These are phyloP conservation scores for Drosophila repletoides DNA, from an alignment of 1,140 invertebrate species.

Conservation along the genomic window DNA sequence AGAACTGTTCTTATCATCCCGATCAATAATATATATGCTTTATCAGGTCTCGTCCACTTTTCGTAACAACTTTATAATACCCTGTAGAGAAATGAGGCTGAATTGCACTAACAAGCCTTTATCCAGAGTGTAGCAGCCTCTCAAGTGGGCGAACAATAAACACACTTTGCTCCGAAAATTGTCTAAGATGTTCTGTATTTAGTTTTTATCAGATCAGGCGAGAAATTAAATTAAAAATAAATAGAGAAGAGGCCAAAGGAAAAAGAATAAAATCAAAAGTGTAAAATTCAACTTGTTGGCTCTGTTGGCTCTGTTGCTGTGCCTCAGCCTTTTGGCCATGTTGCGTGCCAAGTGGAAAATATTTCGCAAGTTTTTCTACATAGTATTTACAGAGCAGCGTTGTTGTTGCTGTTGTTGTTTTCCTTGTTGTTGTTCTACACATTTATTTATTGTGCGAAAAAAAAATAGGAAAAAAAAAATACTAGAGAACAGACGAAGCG, in stretches of 20 bases:
- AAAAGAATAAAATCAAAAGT: slow-evolving; percentile 63
- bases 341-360: slow-evolving; percentile 80
- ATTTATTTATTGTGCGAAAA: slow-evolving; percentile 74
- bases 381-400: slow-evolving; percentile 11
- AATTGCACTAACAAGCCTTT: too few species aligned
- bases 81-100: too few species aligned
- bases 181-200: slow-evolving; percentile 28
- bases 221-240: slow-evolving; percentile 72
- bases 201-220: slow-evolving; percentile 61
- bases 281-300: slow-evolving; percentile 66
- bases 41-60: too few species aligned
- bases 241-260: slow-evolving; percentile 27
- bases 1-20: too few species aligned
- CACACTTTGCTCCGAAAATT: slow-evolving; percentile 23
- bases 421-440: slow-evolving; percentile 43
- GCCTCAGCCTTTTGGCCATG: slow-evolving; percentile 41
- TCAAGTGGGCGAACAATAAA: slow-evolving; percentile 58
- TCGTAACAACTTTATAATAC: too few species aligned
- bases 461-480: slow-evolving; percentile 41
- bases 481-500: slow-evolving; percentile 32
- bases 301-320: not conserved
- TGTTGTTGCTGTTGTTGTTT: slow-evolving; percentile 11
- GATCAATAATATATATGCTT: too few species aligned
- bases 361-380: slow-evolving; percentile 77
- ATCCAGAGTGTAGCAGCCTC: slow-evolving; percentile 20